Evolutionary conservation across 2,113 vertebrate species (phyloP).

Genomic region (Scopus umbretta): DNA sequence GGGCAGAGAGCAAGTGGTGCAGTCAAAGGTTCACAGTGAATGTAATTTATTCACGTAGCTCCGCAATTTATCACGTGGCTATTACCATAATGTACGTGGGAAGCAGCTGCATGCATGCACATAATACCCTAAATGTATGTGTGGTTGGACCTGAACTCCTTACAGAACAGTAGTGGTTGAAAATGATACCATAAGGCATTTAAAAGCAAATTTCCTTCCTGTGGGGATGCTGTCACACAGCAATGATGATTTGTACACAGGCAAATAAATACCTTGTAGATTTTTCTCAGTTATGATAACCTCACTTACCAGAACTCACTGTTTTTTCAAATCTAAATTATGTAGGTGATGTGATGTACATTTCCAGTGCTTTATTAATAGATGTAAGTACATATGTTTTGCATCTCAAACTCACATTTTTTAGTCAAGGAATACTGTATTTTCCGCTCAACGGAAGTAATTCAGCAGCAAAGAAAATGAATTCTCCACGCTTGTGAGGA

Average conservation of each 20-base stretch:
- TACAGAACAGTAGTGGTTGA: neutral
- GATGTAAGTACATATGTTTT: neutral
- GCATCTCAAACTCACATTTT: neutral
- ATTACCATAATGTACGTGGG: slow-evolving; percentile 9
- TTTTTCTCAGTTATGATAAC: neutral
- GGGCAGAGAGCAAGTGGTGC: slow-evolving; percentile 33
- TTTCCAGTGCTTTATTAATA: neutral
- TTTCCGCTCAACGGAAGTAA: neutral
- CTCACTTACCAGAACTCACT: neutral
- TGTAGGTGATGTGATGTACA: neutral
- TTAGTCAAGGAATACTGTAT: neutral
- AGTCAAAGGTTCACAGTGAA: slow-evolving; percentile 32
- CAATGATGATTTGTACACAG: neutral
- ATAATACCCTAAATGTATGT: slow-evolving; percentile 23
- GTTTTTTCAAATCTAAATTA: neutral
- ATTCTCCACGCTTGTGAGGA: neutral
- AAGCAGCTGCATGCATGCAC: neutral
- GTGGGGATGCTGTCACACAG: neutral
- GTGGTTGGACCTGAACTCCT: slow-evolving; percentile 7
- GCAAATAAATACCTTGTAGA: neutral
- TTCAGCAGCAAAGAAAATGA: neutral
- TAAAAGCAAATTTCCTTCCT: slow-evolving; percentile 32
- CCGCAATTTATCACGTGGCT: neutral
- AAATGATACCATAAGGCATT: neutral
- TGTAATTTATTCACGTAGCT: slow-evolving; percentile 42